Conservation (phyloP, 37 sponge, comb jelly and placozoan species). For the Trichoplax adhaerens region DNA sequence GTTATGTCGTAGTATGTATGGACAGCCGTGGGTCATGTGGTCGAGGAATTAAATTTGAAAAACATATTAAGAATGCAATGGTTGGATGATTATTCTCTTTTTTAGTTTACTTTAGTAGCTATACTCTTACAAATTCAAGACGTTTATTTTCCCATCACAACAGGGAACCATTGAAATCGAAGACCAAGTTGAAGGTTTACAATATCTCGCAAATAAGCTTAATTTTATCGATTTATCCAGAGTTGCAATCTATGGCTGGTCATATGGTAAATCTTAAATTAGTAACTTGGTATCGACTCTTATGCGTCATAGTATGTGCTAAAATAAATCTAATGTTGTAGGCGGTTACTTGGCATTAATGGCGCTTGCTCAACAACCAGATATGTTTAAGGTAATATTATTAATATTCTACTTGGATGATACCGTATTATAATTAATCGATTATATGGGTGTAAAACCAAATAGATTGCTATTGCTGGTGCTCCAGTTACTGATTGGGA, state of each 20-base stretch:
- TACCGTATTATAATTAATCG: background rate
- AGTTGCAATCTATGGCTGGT: constrained; percentile 65
- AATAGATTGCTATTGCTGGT: constrained; percentile 49
- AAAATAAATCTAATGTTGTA: background rate
- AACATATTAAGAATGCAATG: constrained; percentile 22
- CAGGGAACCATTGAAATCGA: constrained; percentile 37
- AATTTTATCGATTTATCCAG: constrained; percentile 36
- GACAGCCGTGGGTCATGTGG: constrained; percentile 54
- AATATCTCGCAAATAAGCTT: constrained; percentile 22
- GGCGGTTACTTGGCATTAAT: constrained; percentile 77
- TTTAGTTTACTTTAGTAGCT: no score
- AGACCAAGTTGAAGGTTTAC: constrained; percentile 60
- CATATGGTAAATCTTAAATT: constrained; percentile 36
- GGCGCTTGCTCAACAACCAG: constrained; percentile 53
- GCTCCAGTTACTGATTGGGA: constrained; percentile 67
- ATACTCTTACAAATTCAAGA: no score
- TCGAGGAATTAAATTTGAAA: constrained; percentile 53
- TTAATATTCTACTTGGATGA: background rate
- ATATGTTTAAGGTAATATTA: constrained; percentile 47
- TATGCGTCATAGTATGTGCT: background rate
- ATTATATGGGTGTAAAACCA: background rate
- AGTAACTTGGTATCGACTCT: background rate
- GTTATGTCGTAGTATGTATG: constrained; percentile 53
- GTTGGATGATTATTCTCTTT: background rate
- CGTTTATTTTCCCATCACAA: no score